Base-by-base conservation (phyloP, 2,888 invertebrate species). In the Oscheius sp. region DNA sequence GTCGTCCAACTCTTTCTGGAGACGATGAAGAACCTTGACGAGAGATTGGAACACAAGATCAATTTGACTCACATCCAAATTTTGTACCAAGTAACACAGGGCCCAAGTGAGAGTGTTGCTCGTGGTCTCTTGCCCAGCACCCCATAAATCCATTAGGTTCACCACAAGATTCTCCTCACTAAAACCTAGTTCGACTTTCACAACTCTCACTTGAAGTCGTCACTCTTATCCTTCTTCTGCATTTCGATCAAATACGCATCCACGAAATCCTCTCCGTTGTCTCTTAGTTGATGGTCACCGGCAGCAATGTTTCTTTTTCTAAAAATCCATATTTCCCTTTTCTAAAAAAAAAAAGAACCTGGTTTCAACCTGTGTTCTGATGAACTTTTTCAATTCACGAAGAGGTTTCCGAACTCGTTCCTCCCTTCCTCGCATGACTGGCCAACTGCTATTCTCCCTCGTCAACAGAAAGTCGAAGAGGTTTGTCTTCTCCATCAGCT, bases 61-160 rank as follows among this genome's bases (percentile, higher is more conserved):
- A 11, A 4, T 33, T 60, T 60, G 11, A n/a, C n/a, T 21, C 21
- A n/a, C 63, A 10, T 51, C 50, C 29, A 11, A 63, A 73, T 80
- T 76, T 42, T 75, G 70, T 21, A 81, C 42, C n/a, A 80, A 73
- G 51, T 80, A 77, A 2, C 74, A 33, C 5, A 81, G 62, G 13
- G 78, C 76, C 83, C 83, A 83, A 59, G 73, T 70, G 50, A 82
- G 70, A 2, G 83, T 80, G 65, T 74, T 79, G 9, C 81, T 74
- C 3, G 81, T 82, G 0, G 83, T 83, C 55, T 83, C 83, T 76
- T 79, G 80, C 51, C 83, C 83, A 47, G 83, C 83, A 2, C 78
- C 71, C 83, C 83, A 83, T 7, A 83, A 58, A 58, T 83, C 83
- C 50, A 80, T 75, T n/a, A 72, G 21, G 33, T 29, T 62, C 4